Conservation (phyloP, 1,140 invertebrate genomes). For the Paraescarpia echinospica region DNA sequence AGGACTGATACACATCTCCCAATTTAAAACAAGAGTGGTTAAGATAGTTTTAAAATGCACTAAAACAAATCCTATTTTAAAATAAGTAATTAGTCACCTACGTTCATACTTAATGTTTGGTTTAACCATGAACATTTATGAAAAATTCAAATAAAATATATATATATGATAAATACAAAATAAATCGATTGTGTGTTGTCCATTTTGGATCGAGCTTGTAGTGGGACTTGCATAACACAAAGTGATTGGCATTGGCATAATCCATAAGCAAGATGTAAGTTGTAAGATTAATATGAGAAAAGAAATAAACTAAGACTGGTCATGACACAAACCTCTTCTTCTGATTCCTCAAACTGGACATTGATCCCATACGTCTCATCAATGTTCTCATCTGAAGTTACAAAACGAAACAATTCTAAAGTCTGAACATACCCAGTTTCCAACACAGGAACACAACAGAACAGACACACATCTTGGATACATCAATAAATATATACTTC, state of each 20-base stretch:
- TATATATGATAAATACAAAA: background rate
- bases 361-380: conserved; percentile 98
- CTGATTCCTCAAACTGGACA: conserved; percentile 97
- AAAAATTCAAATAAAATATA: background rate
- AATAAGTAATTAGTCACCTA: background rate
- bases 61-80: no score
- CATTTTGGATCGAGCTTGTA: background rate
- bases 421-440: no score
- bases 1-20: no score
- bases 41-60: no score
- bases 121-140: background rate
- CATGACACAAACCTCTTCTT: conserved; percentile 52
- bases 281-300: background rate
- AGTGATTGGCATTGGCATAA: background rate
- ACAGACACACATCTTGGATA: background rate
- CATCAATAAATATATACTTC: background rate
- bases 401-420: conserved; percentile 14
- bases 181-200: background rate
- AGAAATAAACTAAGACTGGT: background rate
- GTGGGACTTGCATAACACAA: no score
- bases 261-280: background rate
- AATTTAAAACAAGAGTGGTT: no score
- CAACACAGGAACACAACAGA: background rate
- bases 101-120: no score
- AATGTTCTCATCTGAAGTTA: conserved; percentile 77